These are phyloP conservation scores for Tinea semifulvella DNA, from an alignment of 2,888 invertebrate species.

Conservation along the genomic window DNA sequence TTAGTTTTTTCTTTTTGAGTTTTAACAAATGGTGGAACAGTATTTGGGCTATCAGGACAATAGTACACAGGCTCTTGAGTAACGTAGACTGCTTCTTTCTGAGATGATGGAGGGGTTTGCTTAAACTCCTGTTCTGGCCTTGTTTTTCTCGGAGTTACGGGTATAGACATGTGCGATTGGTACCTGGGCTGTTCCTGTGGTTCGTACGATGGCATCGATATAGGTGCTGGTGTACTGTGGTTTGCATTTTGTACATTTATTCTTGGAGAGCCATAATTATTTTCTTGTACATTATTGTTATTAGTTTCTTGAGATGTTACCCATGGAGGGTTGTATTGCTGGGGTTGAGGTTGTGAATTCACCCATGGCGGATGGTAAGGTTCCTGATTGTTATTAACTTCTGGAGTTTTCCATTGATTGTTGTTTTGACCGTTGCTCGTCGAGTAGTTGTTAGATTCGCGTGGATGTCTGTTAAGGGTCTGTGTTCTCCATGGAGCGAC, in stretches of 20 bases:
- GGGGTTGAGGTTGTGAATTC: slow-evolving; percentile 22
- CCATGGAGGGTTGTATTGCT: slow-evolving; percentile 44
- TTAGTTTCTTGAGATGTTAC: slow-evolving; percentile 34
- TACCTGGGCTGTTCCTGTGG: slow-evolving; percentile 42
- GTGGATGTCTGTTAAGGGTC: slow-evolving; percentile 42
- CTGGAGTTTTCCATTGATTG: slow-evolving; percentile 43
- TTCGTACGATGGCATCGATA: slow-evolving; percentile 30
- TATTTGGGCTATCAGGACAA: slow-evolving; percentile 55
- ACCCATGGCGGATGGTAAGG: slow-evolving; percentile 39
- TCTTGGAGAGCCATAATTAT: slow-evolving; percentile 35
- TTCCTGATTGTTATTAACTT: slow-evolving; percentile 31
- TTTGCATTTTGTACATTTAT: slow-evolving; percentile 30
- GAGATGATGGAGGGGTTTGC: slow-evolving; percentile 28
- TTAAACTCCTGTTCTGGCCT: slow-evolving; percentile 40
- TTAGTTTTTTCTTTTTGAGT: slow-evolving; percentile 59
- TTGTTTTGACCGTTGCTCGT: slow-evolving; percentile 33
- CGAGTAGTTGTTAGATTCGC: slow-evolving; percentile 34
- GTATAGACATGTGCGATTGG: slow-evolving; percentile 59
- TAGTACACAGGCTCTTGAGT: slow-evolving; percentile 55
- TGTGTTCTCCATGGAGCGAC: slow-evolving; percentile 50
- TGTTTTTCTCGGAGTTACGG: slow-evolving; percentile 48
- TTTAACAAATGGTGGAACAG: slow-evolving; percentile 56
- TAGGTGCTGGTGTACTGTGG: slow-evolving; percentile 25
- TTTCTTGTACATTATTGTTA: slow-evolving; percentile 39
- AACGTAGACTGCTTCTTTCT: slow-evolving; percentile 53